These are phyloP conservation scores for Rhagium mordax DNA, from an alignment of 2,888 invertebrate genomes.

Conservation along the genomic window DNA sequence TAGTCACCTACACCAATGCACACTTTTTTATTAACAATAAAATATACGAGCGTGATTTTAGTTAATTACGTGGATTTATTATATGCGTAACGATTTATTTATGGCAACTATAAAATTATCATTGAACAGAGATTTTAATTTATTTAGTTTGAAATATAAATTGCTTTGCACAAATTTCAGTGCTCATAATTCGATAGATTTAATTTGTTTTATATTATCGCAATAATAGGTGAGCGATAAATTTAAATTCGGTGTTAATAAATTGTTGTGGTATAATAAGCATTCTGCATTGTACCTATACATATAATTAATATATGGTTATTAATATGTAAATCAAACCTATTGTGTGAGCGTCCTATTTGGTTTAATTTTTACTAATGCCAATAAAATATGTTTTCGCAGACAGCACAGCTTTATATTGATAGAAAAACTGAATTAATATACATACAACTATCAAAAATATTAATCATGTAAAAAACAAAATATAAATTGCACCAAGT, in stretches of 20 bases:
- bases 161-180: constrained; percentile 7
- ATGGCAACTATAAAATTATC: constrained; percentile 24
- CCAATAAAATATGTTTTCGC: too few relatives aligned
- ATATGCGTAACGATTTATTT: constrained; percentile 17
- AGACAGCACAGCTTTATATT: too few relatives aligned
- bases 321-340: background rate
- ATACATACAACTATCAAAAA: too few relatives aligned
- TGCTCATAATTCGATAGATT: constrained; percentile 6
- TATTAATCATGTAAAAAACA: too few relatives aligned
- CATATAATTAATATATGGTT: background rate
- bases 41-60: constrained; percentile 10
- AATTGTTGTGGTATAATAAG: background rate
- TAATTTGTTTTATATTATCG: constrained; percentile 16
- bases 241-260: constrained; percentile 8
- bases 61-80: constrained; percentile 24
- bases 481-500: too few relatives aligned
- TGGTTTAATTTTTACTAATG: background rate
- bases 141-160: constrained; percentile 22
- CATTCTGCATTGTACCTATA: background rate
- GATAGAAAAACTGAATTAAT: too few relatives aligned
- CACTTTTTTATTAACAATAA: background rate
- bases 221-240: constrained; percentile 14
- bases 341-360: background rate
- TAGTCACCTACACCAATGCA: background rate
- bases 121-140: constrained; percentile 1